Evolutionary conservation across 2,113 vertebrate species (phyloP).

Genomic region (Xyliphius kryptos): DNA sequence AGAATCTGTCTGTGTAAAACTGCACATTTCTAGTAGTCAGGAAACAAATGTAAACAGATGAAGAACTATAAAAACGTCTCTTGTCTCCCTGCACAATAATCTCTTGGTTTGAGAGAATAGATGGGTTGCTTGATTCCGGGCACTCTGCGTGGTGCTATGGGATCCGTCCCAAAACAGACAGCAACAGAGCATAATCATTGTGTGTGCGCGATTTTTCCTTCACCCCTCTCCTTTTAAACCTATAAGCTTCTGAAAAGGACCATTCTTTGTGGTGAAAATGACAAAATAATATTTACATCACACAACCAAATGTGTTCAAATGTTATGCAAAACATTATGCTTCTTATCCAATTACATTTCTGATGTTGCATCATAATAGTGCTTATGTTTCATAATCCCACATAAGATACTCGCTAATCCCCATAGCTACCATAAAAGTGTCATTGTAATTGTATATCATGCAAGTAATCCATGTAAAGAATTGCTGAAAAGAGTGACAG

Average conservation of each 20-base stretch:
- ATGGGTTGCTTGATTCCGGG: constrained; percentile 12
- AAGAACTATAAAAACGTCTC: constrained; percentile 15
- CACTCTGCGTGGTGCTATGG: constrained; percentile 21
- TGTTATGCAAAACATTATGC: not conserved
- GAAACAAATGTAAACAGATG: constrained; percentile 9
- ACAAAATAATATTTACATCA: constrained; percentile 8
- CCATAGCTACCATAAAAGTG: not conserved
- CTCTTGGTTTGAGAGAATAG: constrained; percentile 18
- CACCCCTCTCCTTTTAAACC: not conserved
- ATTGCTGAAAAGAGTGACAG: not conserved
- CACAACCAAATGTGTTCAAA: not conserved
- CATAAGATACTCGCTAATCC: not conserved
- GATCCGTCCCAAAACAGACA: constrained; percentile 23
- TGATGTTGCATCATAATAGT: not conserved
- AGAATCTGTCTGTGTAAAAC: not conserved
- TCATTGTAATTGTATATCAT: constrained; percentile 7
- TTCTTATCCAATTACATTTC: constrained; percentile 3
- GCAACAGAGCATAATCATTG: constrained; percentile 13
- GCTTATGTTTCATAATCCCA: not conserved
- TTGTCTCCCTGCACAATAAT: constrained; percentile 24
- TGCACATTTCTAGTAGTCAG: not conserved
- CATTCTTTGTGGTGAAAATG: constrained; percentile 1
- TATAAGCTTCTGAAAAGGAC: too few species aligned
- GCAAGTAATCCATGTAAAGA: not conserved
- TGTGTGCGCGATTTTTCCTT: not conserved